Conservation (phyloP, 2,113 vertebrate species). For the Xyrauchen texanus region DNA sequence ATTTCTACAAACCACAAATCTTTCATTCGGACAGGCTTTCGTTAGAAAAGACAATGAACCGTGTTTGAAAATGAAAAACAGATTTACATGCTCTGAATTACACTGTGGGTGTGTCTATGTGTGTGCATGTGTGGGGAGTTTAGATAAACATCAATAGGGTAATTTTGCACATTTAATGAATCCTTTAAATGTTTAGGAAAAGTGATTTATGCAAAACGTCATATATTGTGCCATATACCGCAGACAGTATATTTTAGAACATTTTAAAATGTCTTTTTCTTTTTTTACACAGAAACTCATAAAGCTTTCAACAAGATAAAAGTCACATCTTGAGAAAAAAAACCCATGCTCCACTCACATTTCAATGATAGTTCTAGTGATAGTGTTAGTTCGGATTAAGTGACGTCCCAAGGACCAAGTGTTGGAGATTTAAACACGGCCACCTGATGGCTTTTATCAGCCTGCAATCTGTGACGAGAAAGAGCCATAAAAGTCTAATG, state of each 20-base stretch:
- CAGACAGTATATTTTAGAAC: too few relatives aligned
- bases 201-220: too few relatives aligned
- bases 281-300: background rate
- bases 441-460: conserved; percentile 46
- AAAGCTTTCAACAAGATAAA: background rate
- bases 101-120: conserved; percentile 4
- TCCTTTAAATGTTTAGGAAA: background rate
- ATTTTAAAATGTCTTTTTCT: too few relatives aligned
- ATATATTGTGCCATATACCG: too few relatives aligned
- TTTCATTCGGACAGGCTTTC: conserved; percentile 58
- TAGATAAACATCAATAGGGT: conserved; percentile 60
- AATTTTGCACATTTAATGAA: conserved; percentile 50
- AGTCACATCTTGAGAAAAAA: background rate
- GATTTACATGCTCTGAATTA: conserved; percentile 63
- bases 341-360: background rate
- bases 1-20: conserved; percentile 65
- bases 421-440: background rate
- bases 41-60: conserved; percentile 75
- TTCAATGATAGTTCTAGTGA: background rate
- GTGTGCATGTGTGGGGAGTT: background rate
- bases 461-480: conserved; percentile 30
- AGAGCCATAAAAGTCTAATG: conserved; percentile 48
- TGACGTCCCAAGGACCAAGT: background rate
- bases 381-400: conserved; percentile 19
- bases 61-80: conserved; percentile 66